Conservation (phyloP, 2,113 vertebrate genomes). For the Naja naja region DNA sequence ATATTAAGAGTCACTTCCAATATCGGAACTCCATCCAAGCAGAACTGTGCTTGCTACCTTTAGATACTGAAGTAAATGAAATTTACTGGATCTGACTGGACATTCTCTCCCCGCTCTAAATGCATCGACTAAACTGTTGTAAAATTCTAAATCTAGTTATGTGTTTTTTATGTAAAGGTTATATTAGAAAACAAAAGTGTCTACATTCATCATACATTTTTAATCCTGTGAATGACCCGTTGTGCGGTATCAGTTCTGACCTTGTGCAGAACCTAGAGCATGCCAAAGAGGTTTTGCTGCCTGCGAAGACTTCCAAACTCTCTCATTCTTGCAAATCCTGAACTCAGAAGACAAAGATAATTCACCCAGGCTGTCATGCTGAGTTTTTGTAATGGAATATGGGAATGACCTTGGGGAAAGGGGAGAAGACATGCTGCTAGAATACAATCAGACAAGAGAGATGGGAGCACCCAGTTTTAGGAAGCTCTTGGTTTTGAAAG, state of each 20-base stretch:
- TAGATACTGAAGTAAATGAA: background rate
- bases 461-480: background rate
- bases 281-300: background rate
- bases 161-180: background rate
- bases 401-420: background rate
- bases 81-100: background rate
- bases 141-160: background rate
- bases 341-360: background rate
- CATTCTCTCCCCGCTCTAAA: background rate
- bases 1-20: background rate
- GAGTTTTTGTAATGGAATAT: background rate
- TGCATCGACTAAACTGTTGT: background rate
- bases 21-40: background rate
- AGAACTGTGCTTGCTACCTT: background rate
- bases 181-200: background rate
- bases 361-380: background rate
- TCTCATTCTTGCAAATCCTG: background rate
- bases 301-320: background rate
- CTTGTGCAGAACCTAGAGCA: background rate
- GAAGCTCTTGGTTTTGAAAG: background rate
- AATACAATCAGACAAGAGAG: background rate
- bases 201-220: background rate
- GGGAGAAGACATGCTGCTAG: background rate
- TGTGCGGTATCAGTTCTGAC: no score
- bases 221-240: background rate